Evolutionary conservation across 2,888 invertebrate genomes (phyloP), one percentile per base, ranked within the genome.

Genomic region (Trypoxylon attenuatum): DNA sequence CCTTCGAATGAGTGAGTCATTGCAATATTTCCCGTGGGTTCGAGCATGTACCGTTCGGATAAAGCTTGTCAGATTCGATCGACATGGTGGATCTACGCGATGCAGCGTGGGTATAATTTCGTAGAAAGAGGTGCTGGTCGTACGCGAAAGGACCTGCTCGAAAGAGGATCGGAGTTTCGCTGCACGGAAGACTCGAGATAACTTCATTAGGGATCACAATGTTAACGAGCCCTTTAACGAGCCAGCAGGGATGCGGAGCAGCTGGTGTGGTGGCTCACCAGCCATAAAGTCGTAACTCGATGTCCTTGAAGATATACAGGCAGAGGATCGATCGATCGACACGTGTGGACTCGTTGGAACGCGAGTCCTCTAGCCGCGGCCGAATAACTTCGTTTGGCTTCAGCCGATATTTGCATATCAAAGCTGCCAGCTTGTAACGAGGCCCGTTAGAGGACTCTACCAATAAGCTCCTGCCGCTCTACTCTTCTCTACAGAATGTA

Each of bases 351-450:
- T 55, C 29, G 29, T 45, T 29, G 18, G 16, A 41, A 21, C 41
- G 42, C 38, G 29, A 41, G 21, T 41, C 29, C 41, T 41, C 15
- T n/a, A 8, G 29, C 19, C 15, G 8, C 16, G n/a, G 16, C 21
- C 45, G 39, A 66, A 63, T 53, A 54, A 54, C 22, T 39, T 51
- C 19, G 54, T 6, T 22, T 15, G 19, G 18, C 18, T 27, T 25
- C 53, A 2, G 3, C 16, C 38, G 22, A 45, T 3, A 58, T 67
- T 64, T 52, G 55, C 67, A 55, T 63, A 59, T 58, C 63, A 67
- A 63, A 63, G 63, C 54, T 52, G 57, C 19, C 51, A 13, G 15
- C 38, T 19, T 43, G 54, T 39, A 64, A 47, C 63, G 47, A 29
- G 42, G 16, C 42, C 38, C 33, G 46, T 58, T 55, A 58, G 54